These are phyloP conservation scores for Drosophila subsilvestris DNA, from an alignment of 2,888 invertebrate genomes.

Conservation along the genomic window DNA sequence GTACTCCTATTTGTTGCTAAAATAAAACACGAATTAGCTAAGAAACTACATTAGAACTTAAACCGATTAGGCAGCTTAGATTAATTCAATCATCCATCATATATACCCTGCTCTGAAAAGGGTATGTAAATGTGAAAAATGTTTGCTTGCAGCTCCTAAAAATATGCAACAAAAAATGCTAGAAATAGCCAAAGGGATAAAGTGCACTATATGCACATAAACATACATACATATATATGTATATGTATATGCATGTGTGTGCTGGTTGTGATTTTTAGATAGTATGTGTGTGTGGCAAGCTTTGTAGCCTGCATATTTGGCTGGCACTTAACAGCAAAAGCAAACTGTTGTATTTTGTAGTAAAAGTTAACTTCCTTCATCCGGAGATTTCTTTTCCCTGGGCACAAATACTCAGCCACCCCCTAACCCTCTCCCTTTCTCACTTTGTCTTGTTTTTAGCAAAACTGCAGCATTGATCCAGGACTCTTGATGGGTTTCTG, in stretches of 20 bases:
- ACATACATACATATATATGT: neutral
- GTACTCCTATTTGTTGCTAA: no score
- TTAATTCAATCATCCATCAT: neutral
- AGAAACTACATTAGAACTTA: no score
- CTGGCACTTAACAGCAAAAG: slow-evolving; percentile 52
- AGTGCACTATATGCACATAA: no score
- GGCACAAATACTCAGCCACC: slow-evolving; percentile 11
- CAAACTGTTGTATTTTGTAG: slow-evolving; percentile 38
- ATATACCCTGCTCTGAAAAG: neutral
- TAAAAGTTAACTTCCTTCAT: slow-evolving; percentile 50
- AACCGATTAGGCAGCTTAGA: neutral
- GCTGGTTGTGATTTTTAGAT: slow-evolving; percentile 10
- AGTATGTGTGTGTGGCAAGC: slow-evolving; percentile 30
- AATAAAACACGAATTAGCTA: no score
- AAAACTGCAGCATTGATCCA: slow-evolving; percentile 87
- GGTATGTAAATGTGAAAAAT: slow-evolving; percentile 36
- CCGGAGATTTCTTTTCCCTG: slow-evolving; percentile 2
- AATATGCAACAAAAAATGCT: slow-evolving; percentile 49
- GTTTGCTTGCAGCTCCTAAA: slow-evolving; percentile 36
- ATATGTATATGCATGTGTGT: neutral
- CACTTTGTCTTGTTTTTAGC: slow-evolving; percentile 31
- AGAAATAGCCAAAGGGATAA: slow-evolving; percentile 20
- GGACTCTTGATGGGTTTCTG: slow-evolving; percentile 86
- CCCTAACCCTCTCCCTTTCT: slow-evolving; percentile 1
- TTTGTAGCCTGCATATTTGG: slow-evolving; percentile 46